Base-by-base conservation (phyloP, 2,888 invertebrate genomes). In the Hyposoter dolosus region DNA sequence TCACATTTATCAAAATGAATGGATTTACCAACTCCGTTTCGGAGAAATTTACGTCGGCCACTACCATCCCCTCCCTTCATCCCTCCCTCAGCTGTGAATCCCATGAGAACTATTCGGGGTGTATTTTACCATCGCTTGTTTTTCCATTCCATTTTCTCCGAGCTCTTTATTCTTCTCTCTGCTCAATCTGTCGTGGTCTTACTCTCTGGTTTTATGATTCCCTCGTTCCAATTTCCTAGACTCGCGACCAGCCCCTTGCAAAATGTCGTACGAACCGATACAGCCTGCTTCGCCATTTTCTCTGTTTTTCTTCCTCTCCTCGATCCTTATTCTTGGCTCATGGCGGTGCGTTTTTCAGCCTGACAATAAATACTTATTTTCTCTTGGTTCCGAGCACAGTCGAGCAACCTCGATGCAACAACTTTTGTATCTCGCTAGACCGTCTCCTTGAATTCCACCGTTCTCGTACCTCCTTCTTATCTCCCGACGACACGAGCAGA, bases 291-390 rank as follows among this genome's bases (percentile, higher is more conserved):
- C 65, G 56, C 35, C 35, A 12, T 68, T 40, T 35, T 40, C 3
- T 45, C 5, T 43, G 23, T 68, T 56, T 32, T 75, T 68, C 19
- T 71, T 63, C 45, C 28, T 69, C 60, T 81, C 76, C 65, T 28
- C 3, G n/a, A 4, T 35, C 5, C 35, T 28, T 3, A 5, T 60
- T 50, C 75, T 82, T 74, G 83, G 75, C 19, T 35, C 43, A 45
- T 66, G 40, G 6, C 7, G 40, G 69, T 88, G 78, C 78, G 85
- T 87, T 86, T 84, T 84, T 87, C 88, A 87, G 81, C 72, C 88
- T 32, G 68, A 74, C 84, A 81, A 89, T 90, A 90, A 89, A 90
- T 90, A 88, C 87, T 71, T 87, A 89, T 90, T 88, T 90, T 68
- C 66, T 83, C 63, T 40, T 60, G 28, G 43, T 35, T 78, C 47